phyloP scores from a whole-genome alignment of 2,113 vertebrate species.

The Dicaeum eximium region DNA sequence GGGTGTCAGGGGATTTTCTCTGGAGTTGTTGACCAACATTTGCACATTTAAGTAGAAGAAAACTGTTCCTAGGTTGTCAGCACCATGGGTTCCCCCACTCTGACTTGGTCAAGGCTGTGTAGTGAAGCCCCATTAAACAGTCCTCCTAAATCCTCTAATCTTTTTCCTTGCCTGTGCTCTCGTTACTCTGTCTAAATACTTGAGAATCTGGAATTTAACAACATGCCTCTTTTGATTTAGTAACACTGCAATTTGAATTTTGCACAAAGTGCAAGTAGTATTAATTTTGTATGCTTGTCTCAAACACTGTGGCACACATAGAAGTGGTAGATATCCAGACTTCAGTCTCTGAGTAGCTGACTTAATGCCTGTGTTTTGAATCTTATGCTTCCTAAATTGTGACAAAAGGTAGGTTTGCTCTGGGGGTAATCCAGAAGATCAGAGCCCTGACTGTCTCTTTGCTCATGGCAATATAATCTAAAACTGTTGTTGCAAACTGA shows the following conservation, averaged over 20 bases:
- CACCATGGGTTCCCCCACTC: background rate
- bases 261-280: background rate
- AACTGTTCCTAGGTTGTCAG: background rate
- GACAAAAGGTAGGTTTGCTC: background rate
- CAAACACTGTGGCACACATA: background rate
- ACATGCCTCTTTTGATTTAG: background rate
- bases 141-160: background rate
- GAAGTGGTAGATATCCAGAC: background rate
- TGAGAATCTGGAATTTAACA: background rate
- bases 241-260: background rate
- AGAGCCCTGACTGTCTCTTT: background rate
- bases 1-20: background rate
- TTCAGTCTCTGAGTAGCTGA: background rate
- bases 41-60: background rate
- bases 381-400: background rate
- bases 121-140: background rate
- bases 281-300: background rate
- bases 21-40: background rate
- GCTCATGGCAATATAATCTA: background rate
- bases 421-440: background rate
- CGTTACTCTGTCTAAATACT: rapidly evolving
- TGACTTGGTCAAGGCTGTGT: background rate
- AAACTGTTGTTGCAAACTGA: background rate
- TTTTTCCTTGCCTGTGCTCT: background rate
- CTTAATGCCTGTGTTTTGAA: background rate